Evolutionary conservation across 2,113 vertebrate genomes (phyloP).

Genomic region (Nycticryphes semicollaris): DNA sequence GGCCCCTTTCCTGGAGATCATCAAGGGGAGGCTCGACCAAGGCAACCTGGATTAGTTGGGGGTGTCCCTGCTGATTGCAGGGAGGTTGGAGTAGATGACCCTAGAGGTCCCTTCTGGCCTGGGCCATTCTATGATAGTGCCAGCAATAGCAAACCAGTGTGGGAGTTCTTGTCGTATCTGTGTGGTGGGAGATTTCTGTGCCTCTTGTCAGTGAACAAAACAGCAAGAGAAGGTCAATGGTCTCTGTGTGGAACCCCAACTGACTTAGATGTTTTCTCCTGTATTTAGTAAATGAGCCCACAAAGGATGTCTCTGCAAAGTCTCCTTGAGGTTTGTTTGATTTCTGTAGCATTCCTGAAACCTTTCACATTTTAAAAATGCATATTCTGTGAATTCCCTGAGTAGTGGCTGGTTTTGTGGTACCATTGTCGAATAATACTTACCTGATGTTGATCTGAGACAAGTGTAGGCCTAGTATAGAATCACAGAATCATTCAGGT

Average conservation of each 20-base stretch:
- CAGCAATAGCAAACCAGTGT: too few relatives aligned
- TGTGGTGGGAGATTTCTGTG: neutral
- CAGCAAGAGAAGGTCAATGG: neutral
- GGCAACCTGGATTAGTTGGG: too few relatives aligned
- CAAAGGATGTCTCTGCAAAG: neutral
- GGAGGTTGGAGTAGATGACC: too few relatives aligned
- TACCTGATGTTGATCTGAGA: neutral
- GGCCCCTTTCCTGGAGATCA: too few relatives aligned
- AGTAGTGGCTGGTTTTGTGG: neutral
- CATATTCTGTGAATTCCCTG: neutral
- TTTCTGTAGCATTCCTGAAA: neutral
- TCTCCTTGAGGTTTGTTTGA: neutral
- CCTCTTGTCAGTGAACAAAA: neutral
- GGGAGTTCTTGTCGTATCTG: fast-evolving
- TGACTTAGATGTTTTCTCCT: neutral
- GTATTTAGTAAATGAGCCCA: neutral
- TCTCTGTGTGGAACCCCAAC: neutral
- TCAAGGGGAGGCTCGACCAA: too few relatives aligned
- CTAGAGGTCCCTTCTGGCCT: too few relatives aligned
- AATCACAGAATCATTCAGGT: too few relatives aligned
- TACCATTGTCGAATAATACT: neutral
- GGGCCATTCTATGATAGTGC: too few relatives aligned
- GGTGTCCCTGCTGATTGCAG: too few relatives aligned
- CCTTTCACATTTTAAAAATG: neutral
- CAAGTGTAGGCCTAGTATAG: neutral